These are phyloP conservation scores for Rhinichthys osculus DNA, from an alignment of 2,797 vertebrate species.

Conservation along the genomic window DNA sequence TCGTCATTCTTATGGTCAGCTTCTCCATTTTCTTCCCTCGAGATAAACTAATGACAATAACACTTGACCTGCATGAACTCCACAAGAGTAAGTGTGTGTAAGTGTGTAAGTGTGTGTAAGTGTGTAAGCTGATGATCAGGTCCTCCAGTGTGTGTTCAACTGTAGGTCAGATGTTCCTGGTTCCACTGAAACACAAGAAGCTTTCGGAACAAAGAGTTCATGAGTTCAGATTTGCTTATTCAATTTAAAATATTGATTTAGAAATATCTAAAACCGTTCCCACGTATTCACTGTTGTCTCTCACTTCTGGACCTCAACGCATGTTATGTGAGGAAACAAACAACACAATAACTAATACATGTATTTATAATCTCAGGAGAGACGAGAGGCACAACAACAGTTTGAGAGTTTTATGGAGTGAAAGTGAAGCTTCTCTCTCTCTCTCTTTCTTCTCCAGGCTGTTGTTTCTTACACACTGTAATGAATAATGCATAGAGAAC, in stretches of 20 bases:
- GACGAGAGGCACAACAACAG: not conserved
- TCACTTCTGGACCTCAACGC: not conserved
- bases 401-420: not conserved
- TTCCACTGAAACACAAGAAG: not conserved
- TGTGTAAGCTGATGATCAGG: too few species aligned
- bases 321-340: not conserved
- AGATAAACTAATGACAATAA: too few species aligned
- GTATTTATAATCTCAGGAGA: not conserved
- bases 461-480: slow-evolving; percentile 5
- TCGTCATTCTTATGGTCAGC: not conserved
- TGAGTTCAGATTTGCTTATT: not conserved
- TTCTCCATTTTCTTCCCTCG: not conserved
- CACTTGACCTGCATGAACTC: too few species aligned
- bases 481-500: slow-evolving; percentile 54
- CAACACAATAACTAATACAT: not conserved
- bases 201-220: not conserved
- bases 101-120: too few species aligned
- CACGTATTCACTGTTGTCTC: not conserved
- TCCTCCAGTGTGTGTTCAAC: too few species aligned
- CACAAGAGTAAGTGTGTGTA: too few species aligned
- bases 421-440: slow-evolving; percentile 4
- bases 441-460: slow-evolving; percentile 10
- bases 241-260: not conserved
- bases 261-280: not conserved
- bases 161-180: not conserved